Base-by-base conservation (phyloP, 2,797 vertebrate species). In the Craterocephalus amniculus region DNA sequence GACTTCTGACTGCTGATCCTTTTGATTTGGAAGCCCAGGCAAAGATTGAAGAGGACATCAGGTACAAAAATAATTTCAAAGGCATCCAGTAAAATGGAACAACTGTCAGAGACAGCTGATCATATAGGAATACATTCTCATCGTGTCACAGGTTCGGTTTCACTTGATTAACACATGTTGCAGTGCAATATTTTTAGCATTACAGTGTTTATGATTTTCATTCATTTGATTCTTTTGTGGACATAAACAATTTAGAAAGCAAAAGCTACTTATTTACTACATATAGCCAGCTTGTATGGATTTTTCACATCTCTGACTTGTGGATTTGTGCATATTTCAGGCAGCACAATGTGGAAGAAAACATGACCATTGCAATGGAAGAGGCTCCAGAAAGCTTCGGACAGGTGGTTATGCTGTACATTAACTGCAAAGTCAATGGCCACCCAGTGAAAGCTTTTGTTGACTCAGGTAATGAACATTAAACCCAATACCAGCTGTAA, bases 291-390 rank as follows among this genome's bases (percentile, higher is more conserved):
- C 12, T 32, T 63, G 18, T 67, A 59, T 63, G 58, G 0, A 45
- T 58, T 64, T 20, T 36, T 18, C 43, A 6, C 20, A 43, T 22
- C n/a, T 56, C n/a, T 67, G 27, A 18, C 10, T 9, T 0, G 63
- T 55, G 22, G 0, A 62, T 71, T 58, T 84, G 55, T 88, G 38
- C 72, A 38, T 75, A 65, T 92, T 88, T 2, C 89, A 99, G 98
- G 92, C 98, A 99, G 85, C 97, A 98, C 84, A 99, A 99, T 81
- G 98, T 99, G 58, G 98, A 99, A 83, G 98, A 99, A 91, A 99
- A 99, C 79, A 99, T 99, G 98, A 99, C 97, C 0, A 99, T 99
- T 89, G 98, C 98, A 0, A 99, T 99, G 98, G 98, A 99, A 85
- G 98, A 99, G 85, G 97, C 98, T 0, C 98, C 98, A 0, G 98